Base-by-base conservation (phyloP, 2,113 vertebrate genomes). In the Polypterus senegalus region DNA sequence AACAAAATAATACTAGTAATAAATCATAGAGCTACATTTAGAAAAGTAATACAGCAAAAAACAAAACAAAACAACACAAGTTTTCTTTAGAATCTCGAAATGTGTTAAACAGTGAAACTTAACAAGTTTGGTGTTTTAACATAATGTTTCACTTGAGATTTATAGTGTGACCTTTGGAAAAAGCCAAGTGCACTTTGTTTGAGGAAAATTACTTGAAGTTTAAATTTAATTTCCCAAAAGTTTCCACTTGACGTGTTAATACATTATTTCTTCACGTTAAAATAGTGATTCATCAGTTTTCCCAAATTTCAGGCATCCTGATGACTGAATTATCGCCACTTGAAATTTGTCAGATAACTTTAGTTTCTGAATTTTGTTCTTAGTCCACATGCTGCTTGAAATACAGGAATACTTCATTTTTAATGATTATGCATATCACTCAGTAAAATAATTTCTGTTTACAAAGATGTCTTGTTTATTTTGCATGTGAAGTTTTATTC, bases 221-320 rank as follows among this genome's bases (percentile, higher is more conserved):
- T 7, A 58, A 45, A 58, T 7, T 58, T 43, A 27, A 27, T 58
- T n/a, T 8, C 3, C 56, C 44, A 45, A 7, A 5, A 7, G 44
- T 43, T 45, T 58, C 56, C 56, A 45, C 46, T 45, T 11, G 56
- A 58, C 5, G 27, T 4, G 56, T 58, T 43, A 58, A 9, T 45
- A 11, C 56, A 7, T 5, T 2, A 10, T 72, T 68, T 65, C 66
- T 8, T 10, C 4, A 10, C 3, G 51, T 52, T 52, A 3, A 52
- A 3, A 8, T 52, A 52, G 51, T 52, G 10, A 52, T 52, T 52
- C 51, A 52, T 52, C 51, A 52, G 4, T 52, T 7, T 52, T 52
- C 7, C 51, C 51, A 52, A 7, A 52, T 10, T 7, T 1, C 51
- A 52, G 51, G 51, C 10, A 8, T 52, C 51, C 51, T 52, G 51